Base-by-base conservation (phyloP, 1,140 invertebrate species). In the Orchesella cincta region DNA sequence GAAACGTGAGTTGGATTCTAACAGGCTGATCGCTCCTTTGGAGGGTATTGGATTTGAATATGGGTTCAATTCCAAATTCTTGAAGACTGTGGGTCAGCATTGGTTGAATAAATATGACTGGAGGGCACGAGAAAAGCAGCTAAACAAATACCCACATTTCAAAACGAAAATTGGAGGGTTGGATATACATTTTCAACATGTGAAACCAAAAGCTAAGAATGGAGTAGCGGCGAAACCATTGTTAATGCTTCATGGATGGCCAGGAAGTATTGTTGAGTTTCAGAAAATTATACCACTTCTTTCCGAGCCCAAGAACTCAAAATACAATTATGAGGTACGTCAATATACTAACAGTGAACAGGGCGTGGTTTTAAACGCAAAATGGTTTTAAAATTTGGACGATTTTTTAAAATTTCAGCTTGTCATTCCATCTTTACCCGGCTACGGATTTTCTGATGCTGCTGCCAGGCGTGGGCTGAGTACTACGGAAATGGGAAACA, bases 191-290 rank as follows among this genome's bases (percentile, higher is more conserved):
- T 67, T 67, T 23, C 31, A 67, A 28, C 80, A 80, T 39, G 76
- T 76, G 0, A 80, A 77, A 36, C 78, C 81, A 16, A 78, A 74
- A 62, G 88, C 88, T 80, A 83, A 84, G 46, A 86, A 88, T 77
- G 81, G 88, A 28, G 86, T 93, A 54, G 92, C 92, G 0, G 73
- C 91, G 72, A 74, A 84, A 28, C 85, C 89, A 1, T 84, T 82
- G 79, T 84, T 89, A 14, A 28, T 89, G 12, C 80, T 87, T 23
- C 89, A 89, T 81, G 89, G 89, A 16, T 90, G 89, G 89, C 89
- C 89, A 57, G 89, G 89, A 26, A 87, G 85, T 39, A 82, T 89
- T 71, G 83, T 85, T 33, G 87, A 89, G 74, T 90, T 88, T 81
- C 84, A 84, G 31, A 86, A 88, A 79, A 82, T 88, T 33, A 83